A percentile compares a stretch with the other conserved stretches of the same genome.
Evolutionary conservation across 2,888 invertebrate species (phyloP).

Genomic region (Lucinisca nassula): DNA sequence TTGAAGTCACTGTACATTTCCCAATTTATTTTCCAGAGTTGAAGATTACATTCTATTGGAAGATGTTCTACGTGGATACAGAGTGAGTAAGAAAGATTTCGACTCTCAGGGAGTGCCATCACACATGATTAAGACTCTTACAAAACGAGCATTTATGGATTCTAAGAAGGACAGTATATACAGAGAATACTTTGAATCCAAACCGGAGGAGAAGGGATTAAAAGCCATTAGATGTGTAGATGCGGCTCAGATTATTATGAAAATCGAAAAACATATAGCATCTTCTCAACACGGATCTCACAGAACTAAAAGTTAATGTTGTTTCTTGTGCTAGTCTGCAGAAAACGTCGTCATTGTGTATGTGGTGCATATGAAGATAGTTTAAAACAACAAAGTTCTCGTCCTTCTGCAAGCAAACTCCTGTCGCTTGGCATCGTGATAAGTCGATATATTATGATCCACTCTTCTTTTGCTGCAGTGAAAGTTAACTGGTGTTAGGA

Average conservation of each 20-base stretch:
- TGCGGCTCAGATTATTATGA: constrained; percentile 47
- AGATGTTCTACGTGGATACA: constrained; percentile 50
- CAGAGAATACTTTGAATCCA: constrained; percentile 28
- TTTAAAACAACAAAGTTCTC: too few species aligned
- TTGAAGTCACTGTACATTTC: too few species aligned
- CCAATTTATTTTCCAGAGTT: constrained; percentile 52
- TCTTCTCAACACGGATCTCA: background rate
- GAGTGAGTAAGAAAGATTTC: constrained; percentile 36
- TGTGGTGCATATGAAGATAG: too few species aligned
- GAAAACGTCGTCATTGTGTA: too few species aligned
- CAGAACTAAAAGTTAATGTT: constrained; percentile 3
- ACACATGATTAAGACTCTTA: constrained; percentile 53
- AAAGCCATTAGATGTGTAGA: constrained; percentile 58
- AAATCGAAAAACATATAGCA: constrained; percentile 51
- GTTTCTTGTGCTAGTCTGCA: background rate
- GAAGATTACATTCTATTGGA: constrained; percentile 61
- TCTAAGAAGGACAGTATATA: constrained; percentile 51
- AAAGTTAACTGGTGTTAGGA: too few species aligned
- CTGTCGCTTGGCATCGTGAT: too few species aligned
- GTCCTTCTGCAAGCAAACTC: background rate
- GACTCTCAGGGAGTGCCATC: constrained; percentile 32
- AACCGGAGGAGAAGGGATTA: constrained; percentile 32
- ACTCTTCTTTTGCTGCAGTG: too few species aligned
- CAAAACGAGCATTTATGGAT: constrained; percentile 30
- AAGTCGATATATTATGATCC: too few species aligned